Evolutionary conservation across 2,888 invertebrate genomes (phyloP).

Genomic region (Lycaena phlaeas): DNA sequence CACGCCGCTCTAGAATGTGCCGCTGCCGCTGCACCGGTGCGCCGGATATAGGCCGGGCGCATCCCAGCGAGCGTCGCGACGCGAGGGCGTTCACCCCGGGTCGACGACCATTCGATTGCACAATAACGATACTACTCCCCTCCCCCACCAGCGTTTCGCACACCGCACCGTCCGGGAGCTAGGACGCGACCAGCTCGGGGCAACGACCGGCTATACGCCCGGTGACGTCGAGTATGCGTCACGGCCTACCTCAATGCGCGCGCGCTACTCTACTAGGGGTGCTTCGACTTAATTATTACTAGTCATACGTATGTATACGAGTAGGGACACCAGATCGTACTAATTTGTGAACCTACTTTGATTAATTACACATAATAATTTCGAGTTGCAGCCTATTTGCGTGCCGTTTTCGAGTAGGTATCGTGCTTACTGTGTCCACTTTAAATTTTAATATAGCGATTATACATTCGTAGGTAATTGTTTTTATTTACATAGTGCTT

Average conservation of each 20-base stretch:
- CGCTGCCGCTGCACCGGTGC: slow-evolving; percentile 68
- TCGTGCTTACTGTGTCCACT: too few relatives aligned
- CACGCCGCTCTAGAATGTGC: slow-evolving; percentile 71
- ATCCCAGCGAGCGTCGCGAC: slow-evolving; percentile 68
- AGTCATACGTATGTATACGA: slow-evolving; percentile 5
- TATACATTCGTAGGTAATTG: too few relatives aligned
- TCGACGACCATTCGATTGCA: slow-evolving; percentile 69
- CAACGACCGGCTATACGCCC: slow-evolving; percentile 56
- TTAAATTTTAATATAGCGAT: too few relatives aligned
- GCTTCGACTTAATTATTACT: slow-evolving; percentile 51
- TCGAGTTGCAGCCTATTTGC: too few relatives aligned
- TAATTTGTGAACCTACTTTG: too few relatives aligned
- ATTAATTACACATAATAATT: too few relatives aligned
- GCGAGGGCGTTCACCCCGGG: slow-evolving; percentile 67
- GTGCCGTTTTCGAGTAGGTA: too few relatives aligned
- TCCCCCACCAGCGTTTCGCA: slow-evolving; percentile 26
- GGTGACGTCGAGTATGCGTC: slow-evolving; percentile 67
- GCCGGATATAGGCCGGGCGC: slow-evolving; percentile 74
- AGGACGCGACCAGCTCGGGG: slow-evolving; percentile 46
- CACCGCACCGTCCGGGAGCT: slow-evolving; percentile 41
- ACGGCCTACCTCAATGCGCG: slow-evolving; percentile 75
- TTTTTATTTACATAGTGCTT: too few relatives aligned
- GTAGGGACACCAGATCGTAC: not conserved
- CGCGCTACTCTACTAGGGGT: slow-evolving; percentile 67
- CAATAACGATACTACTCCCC: slow-evolving; percentile 47